Base-by-base conservation (phyloP, 2,888 invertebrate genomes). In the Orthonychiurus folsomi region DNA sequence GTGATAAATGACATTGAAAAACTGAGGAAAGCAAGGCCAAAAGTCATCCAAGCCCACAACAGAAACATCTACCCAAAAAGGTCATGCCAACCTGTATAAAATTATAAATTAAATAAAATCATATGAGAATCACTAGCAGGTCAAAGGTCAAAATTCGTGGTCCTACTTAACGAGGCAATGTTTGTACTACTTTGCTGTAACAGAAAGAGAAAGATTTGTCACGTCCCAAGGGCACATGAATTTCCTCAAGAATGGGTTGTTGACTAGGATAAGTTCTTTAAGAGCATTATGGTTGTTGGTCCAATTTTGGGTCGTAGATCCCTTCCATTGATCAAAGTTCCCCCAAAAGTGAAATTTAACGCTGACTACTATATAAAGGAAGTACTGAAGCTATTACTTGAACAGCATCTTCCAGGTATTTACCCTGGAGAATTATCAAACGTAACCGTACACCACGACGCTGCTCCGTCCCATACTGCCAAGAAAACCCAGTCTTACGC, bases 281-380 rank as follows among this genome's bases (percentile, higher is more conserved):
- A 52, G 50, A 56, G 27, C 20, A 23, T 62, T 9, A 63, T 63
- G 63, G 50, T 63, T 1, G 60, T 60, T 20, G 63, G 56, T 12
- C 60, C 60, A 18, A 48, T 63, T 25, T 20, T 25, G 1, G 63
- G 63, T 24, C 52, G 52, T 2, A 50, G 52, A 24, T 47, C 25
- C 21, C 25, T 63, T 9, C 60, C 60, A 2, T 54, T 61, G 9
- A 61, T 56, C 21, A 20, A 57, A 27, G 61, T 63, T 26, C 63
- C 63, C 3, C 61, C 60, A 56, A 63, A 61, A 21, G 61, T 61
- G 3, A 63, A 63, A 37, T 53, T 61, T 48, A 57, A 60, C 28
- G 27, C 57, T 18, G 28, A 56, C 15, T 56, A 57, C 18, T 63
- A 63, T 37, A 37, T 63, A 2, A 47, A 61, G 18, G 1, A 56